Evolutionary conservation across 2,113 vertebrate genomes (phyloP), one percentile per base, ranked within the genome.

Genomic region (Gallinago media): DNA sequence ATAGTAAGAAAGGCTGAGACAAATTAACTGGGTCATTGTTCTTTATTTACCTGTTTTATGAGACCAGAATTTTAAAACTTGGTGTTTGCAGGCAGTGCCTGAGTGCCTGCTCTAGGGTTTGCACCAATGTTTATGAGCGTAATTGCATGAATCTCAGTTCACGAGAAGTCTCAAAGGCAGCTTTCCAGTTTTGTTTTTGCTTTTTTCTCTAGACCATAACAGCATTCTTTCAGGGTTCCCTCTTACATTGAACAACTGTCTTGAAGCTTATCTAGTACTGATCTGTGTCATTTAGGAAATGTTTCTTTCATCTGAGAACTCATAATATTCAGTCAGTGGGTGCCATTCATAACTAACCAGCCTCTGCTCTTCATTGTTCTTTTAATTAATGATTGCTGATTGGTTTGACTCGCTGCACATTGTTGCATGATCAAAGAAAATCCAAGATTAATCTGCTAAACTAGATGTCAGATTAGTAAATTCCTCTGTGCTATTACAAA

Each of bases 381-480:
- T 80, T 96, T 98, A 98, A 99, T 98, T 99, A 98, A 98, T 98
- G 95, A 94, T 96, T 95, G 96, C 95, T 98, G 98, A 98, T 98
- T 98, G 97, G 97, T 97, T 97, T 96, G 94, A 97, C 97, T 98
- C 98, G 97, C 90, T 87, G 95, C 96, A 96, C 89, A 96, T 98
- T 97, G 97, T 97, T 97, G 93, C 93, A 86, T 97, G 98, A 99
- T 99, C 98, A 99, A 99, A 99, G 98, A 79, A 77, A 74, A 89
- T 79, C 96, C 87, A 97, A 95, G 97, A 98, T 98, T 98, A 98
- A 99, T 98, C 98, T 98, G 93, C 94, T 97, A 97, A 98, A 97
- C 74, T 89, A 98, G 98, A 98, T 97, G 96, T 98, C 95, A 98
- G 98, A 99, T 99, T 99, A 99, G 98, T 95, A 98, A 98, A 99